Evolutionary conservation across 2,888 invertebrate genomes (phyloP).

Genomic region (Amblyjoppa fuscipennis): DNA sequence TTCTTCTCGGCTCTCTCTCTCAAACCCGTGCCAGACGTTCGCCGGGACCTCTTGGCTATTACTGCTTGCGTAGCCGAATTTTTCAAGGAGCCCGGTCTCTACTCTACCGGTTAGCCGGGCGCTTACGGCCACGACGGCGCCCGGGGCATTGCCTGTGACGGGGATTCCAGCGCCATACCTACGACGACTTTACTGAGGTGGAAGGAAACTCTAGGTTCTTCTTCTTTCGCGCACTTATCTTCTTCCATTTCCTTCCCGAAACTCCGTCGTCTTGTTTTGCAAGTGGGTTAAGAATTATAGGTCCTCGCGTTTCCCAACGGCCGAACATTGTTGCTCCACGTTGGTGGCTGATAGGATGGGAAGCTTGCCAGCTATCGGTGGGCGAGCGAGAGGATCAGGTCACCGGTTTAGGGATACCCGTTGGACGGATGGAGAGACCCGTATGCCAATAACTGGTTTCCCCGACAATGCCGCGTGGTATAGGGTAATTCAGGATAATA

Average conservation of each 20-base stretch:
- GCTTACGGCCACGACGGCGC: constrained; percentile 25
- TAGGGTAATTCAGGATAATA: background rate
- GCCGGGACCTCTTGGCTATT: constrained; percentile 52
- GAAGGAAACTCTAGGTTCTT: constrained; percentile 29
- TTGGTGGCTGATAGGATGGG: constrained; percentile 61
- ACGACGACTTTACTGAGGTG: constrained; percentile 48
- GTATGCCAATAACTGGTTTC: constrained; percentile 13
- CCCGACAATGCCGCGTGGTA: background rate
- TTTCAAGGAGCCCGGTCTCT: constrained; percentile 61
- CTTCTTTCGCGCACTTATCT: constrained; percentile 42
- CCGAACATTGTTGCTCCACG: constrained; percentile 26
- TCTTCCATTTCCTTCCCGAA: constrained; percentile 14
- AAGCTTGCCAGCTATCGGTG: constrained; percentile 54
- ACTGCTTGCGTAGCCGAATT: constrained; percentile 69
- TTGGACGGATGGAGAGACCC: background rate
- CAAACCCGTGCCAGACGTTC: constrained; percentile 50
- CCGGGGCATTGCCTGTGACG: constrained; percentile 34
- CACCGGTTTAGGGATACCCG: background rate
- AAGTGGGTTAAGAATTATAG: constrained; percentile 69
- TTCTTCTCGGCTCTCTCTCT: constrained; percentile 20
- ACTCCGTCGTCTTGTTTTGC: constrained; percentile 63
- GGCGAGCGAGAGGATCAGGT: background rate
- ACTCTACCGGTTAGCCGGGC: constrained; percentile 12
- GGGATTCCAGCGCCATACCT: constrained; percentile 30
- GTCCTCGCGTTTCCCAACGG: constrained; percentile 49